phyloP scores from a whole-genome alignment of 1,140 invertebrate species.

The Subanguina moxae region DNA sequence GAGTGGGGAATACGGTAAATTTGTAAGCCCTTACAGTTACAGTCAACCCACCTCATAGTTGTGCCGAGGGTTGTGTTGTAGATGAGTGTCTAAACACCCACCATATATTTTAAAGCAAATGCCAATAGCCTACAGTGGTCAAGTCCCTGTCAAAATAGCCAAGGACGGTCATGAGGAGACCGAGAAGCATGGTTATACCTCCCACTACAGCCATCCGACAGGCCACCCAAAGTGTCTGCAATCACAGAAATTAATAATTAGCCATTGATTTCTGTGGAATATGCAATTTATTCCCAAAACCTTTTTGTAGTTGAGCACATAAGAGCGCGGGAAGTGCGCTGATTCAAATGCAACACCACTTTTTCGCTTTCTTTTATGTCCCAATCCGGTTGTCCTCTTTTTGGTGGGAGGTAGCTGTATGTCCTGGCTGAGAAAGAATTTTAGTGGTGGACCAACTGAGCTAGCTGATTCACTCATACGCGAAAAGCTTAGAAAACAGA shows the following conservation, averaged over 20 bases:
- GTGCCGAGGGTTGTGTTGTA: slow-evolving; percentile 25
- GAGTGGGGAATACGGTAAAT: no score
- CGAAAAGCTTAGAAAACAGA: no score
- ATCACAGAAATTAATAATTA: neutral
- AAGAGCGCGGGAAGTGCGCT: no score
- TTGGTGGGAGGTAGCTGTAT: no score
- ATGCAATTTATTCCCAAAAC: no score
- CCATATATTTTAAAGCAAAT: neutral
- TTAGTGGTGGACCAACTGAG: no score
- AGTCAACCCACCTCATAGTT: neutral
- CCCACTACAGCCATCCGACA: slow-evolving; percentile 53
- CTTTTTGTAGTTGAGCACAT: no score
- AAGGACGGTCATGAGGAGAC: slow-evolving; percentile 53
- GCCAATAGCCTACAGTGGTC: slow-evolving; percentile 39
- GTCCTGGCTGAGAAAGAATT: no score
- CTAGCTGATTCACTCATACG: no score
- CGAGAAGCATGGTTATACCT: slow-evolving; percentile 46
- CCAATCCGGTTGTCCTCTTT: neutral
- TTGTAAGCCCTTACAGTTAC: no score
- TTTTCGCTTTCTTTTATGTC: slow-evolving; percentile 1
- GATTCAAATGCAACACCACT: no score
- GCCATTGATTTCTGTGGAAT: no score
- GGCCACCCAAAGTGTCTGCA: slow-evolving; percentile 56
- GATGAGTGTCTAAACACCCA: slow-evolving; percentile 17
- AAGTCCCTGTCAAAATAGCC: slow-evolving; percentile 56